Base-by-base conservation (phyloP, 2,888 invertebrate species). In the Himalopsyche tibetana region DNA sequence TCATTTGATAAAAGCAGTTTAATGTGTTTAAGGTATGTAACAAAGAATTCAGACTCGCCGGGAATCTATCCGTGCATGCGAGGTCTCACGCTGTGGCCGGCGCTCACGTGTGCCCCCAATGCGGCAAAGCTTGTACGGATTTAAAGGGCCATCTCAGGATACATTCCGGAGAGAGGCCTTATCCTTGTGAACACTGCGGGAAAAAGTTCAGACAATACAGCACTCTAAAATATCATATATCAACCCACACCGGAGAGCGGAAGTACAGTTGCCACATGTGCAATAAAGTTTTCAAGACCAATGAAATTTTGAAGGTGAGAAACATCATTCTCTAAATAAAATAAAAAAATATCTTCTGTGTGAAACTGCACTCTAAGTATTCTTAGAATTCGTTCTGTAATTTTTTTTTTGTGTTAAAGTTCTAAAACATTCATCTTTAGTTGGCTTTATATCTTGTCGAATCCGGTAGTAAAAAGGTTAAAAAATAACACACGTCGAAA, bases 241-340 rank as follows among this genome's bases (percentile, higher is more conserved):
- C 87, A 8, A 80, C 69, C 36, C 88, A 88, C 81, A 88, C 88
- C 9, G 85, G 85, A n/a, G 88, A 88, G 55, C 84, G 87, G 56
- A 88, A 88, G 51, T 87, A 82, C 55, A 42, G n/a, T 11, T 88
- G 88, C 38, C n/a, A 74, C 17, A 28, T 80, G 38, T 88, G 88
- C 81, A 83, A 63, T 56, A 88, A 88, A 55, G 87, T 82, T 28
- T 88, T 87, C 45, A 88, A 87, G 56, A 86, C 87, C 1, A 86
- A 85, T 17, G 84, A 87, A 40, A 36, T 84, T 6, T 42, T 88
- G n/a, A 87, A 87, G 87, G 88, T 88, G 82, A 40, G 17, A 15
- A 19, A 82, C 55, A 82, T 55, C 19, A n/a, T 82, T 19, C 12
- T 55, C 80, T 12, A 42, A 17, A 38, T 19, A 81, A 9, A 45